phyloP scores from a whole-genome alignment of 2,113 vertebrate genomes.

The Aptenodytes patagonicus region DNA sequence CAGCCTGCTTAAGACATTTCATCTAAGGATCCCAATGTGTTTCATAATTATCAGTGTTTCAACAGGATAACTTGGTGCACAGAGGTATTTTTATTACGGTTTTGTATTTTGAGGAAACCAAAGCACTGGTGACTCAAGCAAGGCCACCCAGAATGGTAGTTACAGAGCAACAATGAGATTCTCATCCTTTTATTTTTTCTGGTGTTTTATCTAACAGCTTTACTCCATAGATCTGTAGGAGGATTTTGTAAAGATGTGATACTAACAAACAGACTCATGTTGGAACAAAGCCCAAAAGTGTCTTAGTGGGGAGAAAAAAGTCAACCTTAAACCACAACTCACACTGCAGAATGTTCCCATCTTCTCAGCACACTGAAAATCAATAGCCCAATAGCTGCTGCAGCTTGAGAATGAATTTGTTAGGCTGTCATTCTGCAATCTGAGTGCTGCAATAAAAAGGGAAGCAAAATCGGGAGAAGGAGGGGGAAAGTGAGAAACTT shows the following conservation, averaged over 20 bases:
- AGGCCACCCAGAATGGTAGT: neutral
- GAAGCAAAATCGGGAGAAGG: neutral
- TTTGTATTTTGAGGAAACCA: neutral
- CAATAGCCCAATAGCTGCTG: conserved; percentile 56
- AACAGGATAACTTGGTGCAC: neutral
- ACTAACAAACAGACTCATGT: neutral
- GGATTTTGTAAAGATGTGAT: neutral
- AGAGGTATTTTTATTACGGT: neutral
- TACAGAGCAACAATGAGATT: neutral
- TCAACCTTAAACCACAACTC: conserved; percentile 26
- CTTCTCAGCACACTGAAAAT: conserved; percentile 59
- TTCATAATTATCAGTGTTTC: neutral
- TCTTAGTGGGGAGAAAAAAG: neutral
- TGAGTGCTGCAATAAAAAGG: conserved; percentile 25
- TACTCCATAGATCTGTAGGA: neutral
- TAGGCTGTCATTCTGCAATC: conserved; percentile 45
- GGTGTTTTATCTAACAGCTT: neutral
- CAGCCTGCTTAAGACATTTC: neutral
- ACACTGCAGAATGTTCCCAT: conserved; percentile 45
- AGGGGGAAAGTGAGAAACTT: neutral
- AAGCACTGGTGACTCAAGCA: neutral
- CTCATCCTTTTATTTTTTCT: neutral
- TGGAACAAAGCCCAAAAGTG: conserved; percentile 16
- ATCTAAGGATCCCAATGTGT: neutral
- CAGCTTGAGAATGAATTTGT: conserved; percentile 34